These are phyloP conservation scores for Drosophila pachea DNA, from an alignment of 1,140 invertebrate genomes.

Conservation along the genomic window DNA sequence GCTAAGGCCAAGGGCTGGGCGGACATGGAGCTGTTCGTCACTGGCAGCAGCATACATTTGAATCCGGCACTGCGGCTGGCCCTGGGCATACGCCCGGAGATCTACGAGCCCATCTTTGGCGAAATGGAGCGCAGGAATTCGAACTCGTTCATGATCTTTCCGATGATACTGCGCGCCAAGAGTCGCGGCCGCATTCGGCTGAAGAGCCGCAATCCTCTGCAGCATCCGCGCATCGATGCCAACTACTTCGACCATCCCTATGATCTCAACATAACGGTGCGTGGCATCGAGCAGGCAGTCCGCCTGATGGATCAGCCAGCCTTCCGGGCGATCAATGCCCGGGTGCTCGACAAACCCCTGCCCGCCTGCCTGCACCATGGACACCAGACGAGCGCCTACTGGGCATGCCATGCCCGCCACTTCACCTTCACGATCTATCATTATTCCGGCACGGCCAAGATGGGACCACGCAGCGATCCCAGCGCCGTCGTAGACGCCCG, in stretches of 20 bases:
- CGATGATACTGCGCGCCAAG: constrained; percentile 86
- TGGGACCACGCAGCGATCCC: constrained; percentile 85
- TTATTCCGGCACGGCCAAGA: constrained; percentile 90
- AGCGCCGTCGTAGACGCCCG: constrained; percentile 86
- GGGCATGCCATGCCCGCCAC: constrained; percentile 84
- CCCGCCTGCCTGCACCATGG: constrained; percentile 82
- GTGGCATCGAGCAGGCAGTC: constrained; percentile 82
- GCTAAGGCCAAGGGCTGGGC: constrained; percentile 82
- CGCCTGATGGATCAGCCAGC: constrained; percentile 81
- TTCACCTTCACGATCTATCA: constrained; percentile 89
- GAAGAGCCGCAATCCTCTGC: constrained; percentile 83
- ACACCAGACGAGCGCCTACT: constrained; percentile 84
- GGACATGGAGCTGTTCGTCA: constrained; percentile 86
- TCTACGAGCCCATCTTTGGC: constrained; percentile 80
- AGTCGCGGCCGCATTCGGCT: constrained; percentile 86
- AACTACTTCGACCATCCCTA: constrained; percentile 85
- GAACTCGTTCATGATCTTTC: constrained; percentile 83
- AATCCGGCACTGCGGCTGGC: constrained; percentile 79
- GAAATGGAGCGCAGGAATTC: constrained; percentile 81
- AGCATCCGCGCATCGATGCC: constrained; percentile 88
- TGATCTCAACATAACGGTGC: constrained; percentile 83
- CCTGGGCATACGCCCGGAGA: constrained; percentile 80
- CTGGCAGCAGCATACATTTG: constrained; percentile 79
- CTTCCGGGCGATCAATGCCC: constrained; percentile 81
- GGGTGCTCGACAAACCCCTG: constrained; percentile 82